Base-by-base conservation (phyloP, 2,113 vertebrate species). In the Ornithorhynchus anatinus region DNA sequence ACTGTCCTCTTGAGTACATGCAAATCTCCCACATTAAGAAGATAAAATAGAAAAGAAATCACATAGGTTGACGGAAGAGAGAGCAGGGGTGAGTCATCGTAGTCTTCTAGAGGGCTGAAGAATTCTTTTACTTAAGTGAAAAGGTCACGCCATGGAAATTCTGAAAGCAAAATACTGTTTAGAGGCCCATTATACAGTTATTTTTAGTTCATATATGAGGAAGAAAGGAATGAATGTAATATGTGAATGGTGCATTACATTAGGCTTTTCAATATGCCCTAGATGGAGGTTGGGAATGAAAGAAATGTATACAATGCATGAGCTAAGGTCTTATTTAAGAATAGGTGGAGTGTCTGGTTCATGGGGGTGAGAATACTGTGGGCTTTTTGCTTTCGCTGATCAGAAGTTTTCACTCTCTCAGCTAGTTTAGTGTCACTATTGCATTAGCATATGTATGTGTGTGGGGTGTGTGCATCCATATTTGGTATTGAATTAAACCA, bases 281-380 rank as follows among this genome's bases (percentile, higher is more conserved):
- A 38, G 75, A 64, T 58, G 71, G 71, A 78, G 58, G 82, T 32
- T n/a, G 53, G 54, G 62, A 69, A 74, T 31, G 80, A 77, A 7
- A 77, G 75, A 69, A 77, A 87, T 83, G 66, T 31, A 8, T 38
- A 19, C 40, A 50, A 72, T 44, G 69, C 37, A 4, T 35, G 10
- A 65, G 59, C 36, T 2, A n/a, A 67, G 66, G 42, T 40, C n/a
- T 40, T 59, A 42, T 50, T 32, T 60, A 9, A 67, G 31, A 65
- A 64, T 25, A 72, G 51, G 59, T 58, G 54, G 59, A 62, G 59
- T 77, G 36, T 57, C 32, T 68, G 43, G 32, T 47, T 33, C 4
- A 0, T 12, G 79, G 62, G 79, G 75, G 72, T 32, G 75, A 69
- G 16, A 62, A 51, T 33, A 65, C 35, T 10, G 14, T 32, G 59